Percentiles rank a stretch among this genome's conserved stretches.
Evolutionary conservation across 1,140 invertebrate genomes (phyloP).

Genomic region (Bombus polaris): DNA sequence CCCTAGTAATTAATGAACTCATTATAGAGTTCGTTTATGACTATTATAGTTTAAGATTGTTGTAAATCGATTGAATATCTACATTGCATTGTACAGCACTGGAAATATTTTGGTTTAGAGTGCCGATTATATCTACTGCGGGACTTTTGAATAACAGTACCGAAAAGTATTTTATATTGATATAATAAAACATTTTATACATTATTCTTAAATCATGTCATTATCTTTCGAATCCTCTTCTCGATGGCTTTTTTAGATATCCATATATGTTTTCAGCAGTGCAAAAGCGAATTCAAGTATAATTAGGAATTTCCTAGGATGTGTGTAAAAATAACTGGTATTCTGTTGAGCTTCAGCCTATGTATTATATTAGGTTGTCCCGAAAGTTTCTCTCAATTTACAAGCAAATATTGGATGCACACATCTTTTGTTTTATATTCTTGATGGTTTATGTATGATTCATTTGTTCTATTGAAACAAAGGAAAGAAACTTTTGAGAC

Average conservation of each 20-base stretch:
- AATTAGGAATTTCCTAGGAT: neutral
- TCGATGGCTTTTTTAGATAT: neutral
- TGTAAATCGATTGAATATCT: neutral
- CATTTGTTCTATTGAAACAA: too few species aligned
- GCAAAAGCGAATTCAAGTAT: neutral
- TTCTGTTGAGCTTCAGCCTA: neutral
- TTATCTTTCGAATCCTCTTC: too few species aligned
- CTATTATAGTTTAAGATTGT: neutral
- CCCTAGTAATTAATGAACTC: neutral
- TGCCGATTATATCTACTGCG: neutral
- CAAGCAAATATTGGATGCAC: too few species aligned
- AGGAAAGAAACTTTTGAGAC: too few species aligned
- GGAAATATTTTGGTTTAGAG: neutral
- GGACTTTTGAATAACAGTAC: too few species aligned
- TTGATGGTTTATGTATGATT: too few species aligned
- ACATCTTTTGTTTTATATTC: too few species aligned
- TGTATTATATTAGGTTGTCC: neutral
- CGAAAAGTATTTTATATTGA: too few species aligned
- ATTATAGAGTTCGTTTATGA: neutral
- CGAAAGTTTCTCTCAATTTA: too few species aligned
- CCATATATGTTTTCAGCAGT: neutral
- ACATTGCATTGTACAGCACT: too few species aligned
- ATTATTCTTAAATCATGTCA: neutral
- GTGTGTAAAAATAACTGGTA: neutral
- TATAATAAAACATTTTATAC: neutral